Evolutionary conservation across 2,113 vertebrate genomes (phyloP).

Genomic region (Eulemur rufifrons): DNA sequence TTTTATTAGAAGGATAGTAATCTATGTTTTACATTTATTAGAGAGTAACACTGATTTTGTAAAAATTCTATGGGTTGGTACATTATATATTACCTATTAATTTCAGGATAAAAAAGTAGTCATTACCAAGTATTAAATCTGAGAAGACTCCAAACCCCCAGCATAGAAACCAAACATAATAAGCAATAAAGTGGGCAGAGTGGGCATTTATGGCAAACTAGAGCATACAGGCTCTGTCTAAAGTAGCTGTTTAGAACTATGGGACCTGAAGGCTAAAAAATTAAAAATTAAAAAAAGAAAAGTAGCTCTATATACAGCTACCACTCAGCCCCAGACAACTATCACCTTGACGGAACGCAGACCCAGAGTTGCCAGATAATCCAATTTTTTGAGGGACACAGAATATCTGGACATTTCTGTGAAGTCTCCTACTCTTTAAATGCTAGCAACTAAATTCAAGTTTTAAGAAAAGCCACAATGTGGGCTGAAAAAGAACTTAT

Average conservation of each 20-base stretch:
- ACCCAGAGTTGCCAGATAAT: not conserved
- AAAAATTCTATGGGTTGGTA: not conserved
- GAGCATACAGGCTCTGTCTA: not conserved
- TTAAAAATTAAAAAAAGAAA: not conserved
- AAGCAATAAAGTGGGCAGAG: not conserved
- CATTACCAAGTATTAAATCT: not conserved
- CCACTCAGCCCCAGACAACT: not conserved
- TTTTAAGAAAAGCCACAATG: not conserved
- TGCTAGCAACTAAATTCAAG: not conserved
- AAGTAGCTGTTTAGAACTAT: too few species aligned
- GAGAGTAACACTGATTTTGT: not conserved
- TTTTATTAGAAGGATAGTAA: not conserved
- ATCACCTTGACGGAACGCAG: not conserved
- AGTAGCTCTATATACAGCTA: not conserved
- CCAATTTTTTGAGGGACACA: constrained; percentile 6
- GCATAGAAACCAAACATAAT: not conserved
- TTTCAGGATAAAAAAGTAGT: not conserved
- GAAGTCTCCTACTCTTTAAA: constrained; percentile 7
- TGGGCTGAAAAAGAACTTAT: not conserved
- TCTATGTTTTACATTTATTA: not conserved
- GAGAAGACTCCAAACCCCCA: not conserved
- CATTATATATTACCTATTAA: not conserved
- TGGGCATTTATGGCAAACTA: not conserved
- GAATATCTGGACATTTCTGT: not conserved
- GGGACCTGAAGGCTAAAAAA: too few species aligned